These are phyloP conservation scores for Ochropleura plecta DNA, from an alignment of 2,888 invertebrate species.

Conservation along the genomic window DNA sequence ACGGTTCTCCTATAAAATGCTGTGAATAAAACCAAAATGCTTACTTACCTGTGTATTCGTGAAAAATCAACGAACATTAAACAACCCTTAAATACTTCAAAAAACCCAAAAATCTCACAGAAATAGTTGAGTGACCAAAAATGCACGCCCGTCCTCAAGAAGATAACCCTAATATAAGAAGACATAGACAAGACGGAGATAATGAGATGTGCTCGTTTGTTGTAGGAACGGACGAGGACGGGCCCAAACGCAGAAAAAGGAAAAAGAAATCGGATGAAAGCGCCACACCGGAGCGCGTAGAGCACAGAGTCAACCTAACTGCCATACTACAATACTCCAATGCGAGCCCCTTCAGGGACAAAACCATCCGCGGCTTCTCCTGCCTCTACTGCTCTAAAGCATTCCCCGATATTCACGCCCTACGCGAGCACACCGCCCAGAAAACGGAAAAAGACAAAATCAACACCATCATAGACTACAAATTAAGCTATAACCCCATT, in stretches of 20 bases:
- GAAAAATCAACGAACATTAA: slow-evolving; percentile 20
- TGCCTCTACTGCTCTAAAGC: slow-evolving; percentile 86
- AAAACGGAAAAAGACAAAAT: slow-evolving; percentile 85
- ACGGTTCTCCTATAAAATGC: neutral
- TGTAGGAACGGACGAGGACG: slow-evolving; percentile 85
- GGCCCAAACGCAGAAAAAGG: slow-evolving; percentile 83
- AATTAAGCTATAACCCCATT: slow-evolving; percentile 87
- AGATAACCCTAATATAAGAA: slow-evolving; percentile 71
- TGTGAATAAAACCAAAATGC: slow-evolving; percentile 19
- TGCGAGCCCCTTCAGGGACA: slow-evolving; percentile 87
- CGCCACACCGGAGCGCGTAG: slow-evolving; percentile 87
- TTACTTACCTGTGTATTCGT: slow-evolving; percentile 13
- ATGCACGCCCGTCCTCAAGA: slow-evolving; percentile 60
- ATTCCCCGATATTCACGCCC: slow-evolving; percentile 81
- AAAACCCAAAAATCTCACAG: slow-evolving; percentile 32
- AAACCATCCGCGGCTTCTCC: slow-evolving; percentile 86
- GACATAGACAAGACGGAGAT: slow-evolving; percentile 79
- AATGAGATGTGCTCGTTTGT: slow-evolving; percentile 88
- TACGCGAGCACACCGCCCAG: slow-evolving; percentile 82
- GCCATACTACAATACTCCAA: slow-evolving; percentile 87
- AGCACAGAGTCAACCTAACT: slow-evolving; percentile 88
- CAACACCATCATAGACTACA: slow-evolving; percentile 86
- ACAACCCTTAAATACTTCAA: slow-evolving; percentile 20
- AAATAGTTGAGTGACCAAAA: slow-evolving; percentile 42
- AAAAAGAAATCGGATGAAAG: slow-evolving; percentile 84